Conservation (phyloP, 2,888 invertebrate genomes). For the Heliothis peltigera region DNA sequence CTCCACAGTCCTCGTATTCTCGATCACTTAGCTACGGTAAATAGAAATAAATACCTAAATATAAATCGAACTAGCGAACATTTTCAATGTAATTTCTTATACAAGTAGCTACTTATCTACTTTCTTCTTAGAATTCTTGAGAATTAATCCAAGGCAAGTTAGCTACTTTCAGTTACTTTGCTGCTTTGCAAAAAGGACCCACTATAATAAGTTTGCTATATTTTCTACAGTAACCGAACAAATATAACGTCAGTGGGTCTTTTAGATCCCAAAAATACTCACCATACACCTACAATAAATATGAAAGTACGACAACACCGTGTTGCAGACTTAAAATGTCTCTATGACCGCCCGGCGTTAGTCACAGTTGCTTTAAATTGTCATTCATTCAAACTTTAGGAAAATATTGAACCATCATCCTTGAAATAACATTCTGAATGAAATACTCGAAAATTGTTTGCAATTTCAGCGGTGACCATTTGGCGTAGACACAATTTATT, state of each 20-base stretch:
- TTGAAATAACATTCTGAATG: slow-evolving; percentile 37
- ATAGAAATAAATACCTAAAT: background rate
- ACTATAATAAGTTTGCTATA: background rate
- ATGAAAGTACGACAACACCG: slow-evolving; percentile 19
- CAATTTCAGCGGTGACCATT: background rate
- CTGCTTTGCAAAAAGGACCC: slow-evolving; percentile 5
- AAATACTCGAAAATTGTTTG: slow-evolving; percentile 21
- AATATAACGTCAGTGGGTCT: too few relatives aligned
- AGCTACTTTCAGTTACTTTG: background rate
- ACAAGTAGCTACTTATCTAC: slow-evolving; percentile 14
- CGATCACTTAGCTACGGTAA: background rate
- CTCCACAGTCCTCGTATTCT: slow-evolving; percentile 1
- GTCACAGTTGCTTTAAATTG: slow-evolving; percentile 41
- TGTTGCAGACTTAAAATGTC: slow-evolving; percentile 21
- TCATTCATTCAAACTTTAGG: slow-evolving; percentile 31
- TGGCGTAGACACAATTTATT: slow-evolving; percentile 20
- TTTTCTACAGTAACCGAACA: too few relatives aligned
- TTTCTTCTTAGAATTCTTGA: slow-evolving; percentile 15
- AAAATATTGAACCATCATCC: slow-evolving; percentile 28
- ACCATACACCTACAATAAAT: slow-evolving; percentile 3
- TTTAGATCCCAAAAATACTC: too few relatives aligned
- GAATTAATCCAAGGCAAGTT: background rate
- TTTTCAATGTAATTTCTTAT: slow-evolving; percentile 15
- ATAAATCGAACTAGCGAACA: slow-evolving; percentile 20
- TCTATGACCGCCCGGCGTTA: slow-evolving; percentile 22